Percentiles rank a stretch among this genome's conserved stretches.
Evolutionary conservation across 2,797 vertebrate genomes (phyloP).

Genomic region (Syndactyla subalaris): DNA sequence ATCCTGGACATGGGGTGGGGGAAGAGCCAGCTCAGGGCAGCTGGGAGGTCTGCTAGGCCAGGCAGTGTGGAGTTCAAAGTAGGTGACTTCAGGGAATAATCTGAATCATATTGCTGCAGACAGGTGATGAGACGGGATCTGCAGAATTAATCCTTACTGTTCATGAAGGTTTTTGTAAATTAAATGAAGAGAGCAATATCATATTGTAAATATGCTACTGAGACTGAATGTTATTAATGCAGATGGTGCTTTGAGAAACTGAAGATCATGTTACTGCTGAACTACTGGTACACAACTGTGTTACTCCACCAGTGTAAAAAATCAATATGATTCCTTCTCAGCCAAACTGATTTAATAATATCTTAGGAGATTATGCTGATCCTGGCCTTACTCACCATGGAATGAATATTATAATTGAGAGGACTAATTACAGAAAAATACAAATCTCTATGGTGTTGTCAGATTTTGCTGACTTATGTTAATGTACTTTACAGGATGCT

Average conservation of each 20-base stretch:
- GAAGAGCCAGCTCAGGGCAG: not conserved
- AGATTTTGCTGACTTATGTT: slow-evolving; percentile 37
- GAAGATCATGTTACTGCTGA: not conserved
- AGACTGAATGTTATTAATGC: slow-evolving; percentile 1
- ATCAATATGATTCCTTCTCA: not conserved
- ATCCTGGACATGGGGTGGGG: not conserved
- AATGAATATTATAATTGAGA: not conserved
- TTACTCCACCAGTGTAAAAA: not conserved
- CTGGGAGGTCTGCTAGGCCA: not conserved
- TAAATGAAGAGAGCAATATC: slow-evolving; percentile 38
- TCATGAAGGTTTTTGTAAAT: slow-evolving; percentile 26
- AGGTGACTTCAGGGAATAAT: slow-evolving; percentile 10
- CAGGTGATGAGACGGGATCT: not conserved
- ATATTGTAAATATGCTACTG: slow-evolving; percentile 22
- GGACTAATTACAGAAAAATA: slow-evolving; percentile 9
- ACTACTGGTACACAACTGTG: not conserved
- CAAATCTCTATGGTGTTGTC: not conserved
- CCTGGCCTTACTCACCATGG: slow-evolving; percentile 5
- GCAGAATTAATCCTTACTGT: not conserved
- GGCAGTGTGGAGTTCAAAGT: not conserved
- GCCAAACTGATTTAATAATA: not conserved
- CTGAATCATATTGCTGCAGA: not conserved
- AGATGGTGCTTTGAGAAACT: slow-evolving; percentile 4
- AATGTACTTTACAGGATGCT: not conserved
- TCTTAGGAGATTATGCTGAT: slow-evolving; percentile 6